These are phyloP conservation scores for Meliscaeva auricollis DNA, from an alignment of 2,888 invertebrate species.

Conservation along the genomic window DNA sequence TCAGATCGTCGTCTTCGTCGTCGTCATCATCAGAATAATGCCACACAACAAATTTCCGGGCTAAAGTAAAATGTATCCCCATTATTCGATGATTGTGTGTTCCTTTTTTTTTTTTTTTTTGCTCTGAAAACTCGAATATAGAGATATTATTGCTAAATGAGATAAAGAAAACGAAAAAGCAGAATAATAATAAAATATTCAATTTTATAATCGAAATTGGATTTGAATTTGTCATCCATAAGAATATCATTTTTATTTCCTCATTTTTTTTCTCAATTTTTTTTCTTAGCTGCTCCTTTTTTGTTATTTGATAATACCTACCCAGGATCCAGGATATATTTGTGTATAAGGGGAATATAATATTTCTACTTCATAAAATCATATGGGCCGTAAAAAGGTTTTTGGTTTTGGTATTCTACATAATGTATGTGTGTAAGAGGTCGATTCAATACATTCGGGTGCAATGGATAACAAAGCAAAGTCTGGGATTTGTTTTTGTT, in stretches of 20 bases:
- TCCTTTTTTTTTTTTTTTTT: not conserved
- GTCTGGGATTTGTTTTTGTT: no score
- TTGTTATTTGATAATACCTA: conserved; percentile 42
- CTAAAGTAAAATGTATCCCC: conserved; percentile 23
- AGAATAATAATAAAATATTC: conserved; percentile 54
- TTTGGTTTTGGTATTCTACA: conserved; percentile 21
- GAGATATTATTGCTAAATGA: conserved; percentile 11
- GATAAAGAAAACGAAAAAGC: not conserved
- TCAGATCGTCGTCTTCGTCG: conserved; percentile 29
- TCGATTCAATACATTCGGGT: not conserved
- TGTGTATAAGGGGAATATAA: not conserved
- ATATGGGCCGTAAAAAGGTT: conserved; percentile 60
- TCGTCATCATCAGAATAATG: conserved; percentile 23
- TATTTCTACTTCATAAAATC: conserved; percentile 49
- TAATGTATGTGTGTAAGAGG: no score
- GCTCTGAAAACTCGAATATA: not conserved
- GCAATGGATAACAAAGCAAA: not conserved
- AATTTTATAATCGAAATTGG: conserved; percentile 69
- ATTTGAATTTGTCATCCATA: conserved; percentile 64
- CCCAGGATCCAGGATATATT: conserved; percentile 17
- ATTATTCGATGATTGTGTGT: not conserved
- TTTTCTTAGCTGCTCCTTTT: not conserved
- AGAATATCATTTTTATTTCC: conserved; percentile 54
- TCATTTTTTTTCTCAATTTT: not conserved
- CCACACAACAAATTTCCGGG: conserved; percentile 17